These are phyloP conservation scores for Pararge aegeria DNA, from an alignment of 1,140 invertebrate species.

Conservation along the genomic window DNA sequence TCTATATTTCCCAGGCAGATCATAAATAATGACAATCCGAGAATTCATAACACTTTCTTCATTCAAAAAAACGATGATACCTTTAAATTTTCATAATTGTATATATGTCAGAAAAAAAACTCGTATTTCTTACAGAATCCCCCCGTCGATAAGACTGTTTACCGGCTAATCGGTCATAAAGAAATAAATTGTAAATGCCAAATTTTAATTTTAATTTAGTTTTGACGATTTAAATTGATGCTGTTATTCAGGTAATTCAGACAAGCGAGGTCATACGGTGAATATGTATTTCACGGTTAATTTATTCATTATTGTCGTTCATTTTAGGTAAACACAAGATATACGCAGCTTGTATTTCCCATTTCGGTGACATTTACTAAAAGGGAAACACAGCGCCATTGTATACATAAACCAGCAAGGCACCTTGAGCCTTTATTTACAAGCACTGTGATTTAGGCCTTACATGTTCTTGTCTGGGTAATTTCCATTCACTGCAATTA, in stretches of 20 bases:
- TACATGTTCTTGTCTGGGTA: slow-evolving; percentile 4
- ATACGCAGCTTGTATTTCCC: slow-evolving; percentile 10
- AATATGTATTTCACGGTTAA: slow-evolving; percentile 21
- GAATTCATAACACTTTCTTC: too few relatives aligned
- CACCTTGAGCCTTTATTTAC: slow-evolving; percentile 1
- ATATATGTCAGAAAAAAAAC: too few relatives aligned
- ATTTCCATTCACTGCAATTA: slow-evolving; percentile 21
- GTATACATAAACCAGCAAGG: slow-evolving; percentile 6
- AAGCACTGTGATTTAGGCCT: neutral
- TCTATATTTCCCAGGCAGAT: too few relatives aligned
- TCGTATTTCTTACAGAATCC: too few relatives aligned
- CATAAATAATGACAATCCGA: too few relatives aligned
- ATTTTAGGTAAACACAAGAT: slow-evolving; percentile 22
- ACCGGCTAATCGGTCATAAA: too few relatives aligned
- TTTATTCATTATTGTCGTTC: slow-evolving; percentile 27
- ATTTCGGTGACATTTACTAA: slow-evolving; percentile 22
- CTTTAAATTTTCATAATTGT: too few relatives aligned
- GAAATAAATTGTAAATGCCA: too few relatives aligned
- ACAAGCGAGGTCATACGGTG: slow-evolving; percentile 12
- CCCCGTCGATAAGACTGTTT: too few relatives aligned
- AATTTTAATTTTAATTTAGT: too few relatives aligned
- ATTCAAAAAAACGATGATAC: too few relatives aligned
- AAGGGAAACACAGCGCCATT: slow-evolving; percentile 12
- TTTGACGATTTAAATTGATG: too few relatives aligned
- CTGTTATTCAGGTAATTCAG: slow-evolving; percentile 14